Base-by-base conservation (phyloP, 2,888 invertebrate genomes). In the Thecocarcelia acutangulata region DNA sequence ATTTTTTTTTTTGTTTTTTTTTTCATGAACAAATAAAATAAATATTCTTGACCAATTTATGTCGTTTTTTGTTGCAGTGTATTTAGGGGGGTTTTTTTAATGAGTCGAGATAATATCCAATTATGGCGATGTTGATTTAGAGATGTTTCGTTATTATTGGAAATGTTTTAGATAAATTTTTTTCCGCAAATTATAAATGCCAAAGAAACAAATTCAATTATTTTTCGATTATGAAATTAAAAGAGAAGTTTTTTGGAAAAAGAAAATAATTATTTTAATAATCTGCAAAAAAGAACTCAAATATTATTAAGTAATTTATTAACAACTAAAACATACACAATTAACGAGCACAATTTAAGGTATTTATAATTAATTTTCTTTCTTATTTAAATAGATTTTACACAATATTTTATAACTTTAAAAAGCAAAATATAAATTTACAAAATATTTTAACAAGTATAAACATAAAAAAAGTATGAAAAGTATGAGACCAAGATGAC, bases 101-200 rank as follows among this genome's bases (percentile, higher is more conserved):
- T 76, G 69, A 64, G 76, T 76, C 40, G 69, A 46, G 42, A 17
- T 1, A 54, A 37, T 33, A 59, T 82, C 78, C 78, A 82, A 82
- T 82, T 74, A 42, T 77, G 40, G 48, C 64, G 58, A 46, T 76
- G 64, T 56, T 15, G n/a, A 52, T n/a, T 48, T 42, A 58, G 13
- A 58, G 64, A 54, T 68, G 68, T 78, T 80, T 52, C 64, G 44
- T 58, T 48, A 66, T 77, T 63, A n/a, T 70, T 74, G 68, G 8
- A 17, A 48, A 56, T 63, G 40, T 68, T 74, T 69, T 50, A 13
- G 50, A 50, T 40, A 70, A 48, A 64, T 72, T 69, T 56, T 80
- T 79, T 64, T 64, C 81, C 79, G 81, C 80, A 83, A 80, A 83
- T 80, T 44, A 83, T 75, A 80, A 79, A 83, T 83, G 80, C 83